Conservation (phyloP, 2,113 vertebrate species). For the Corvus moneduloides region DNA sequence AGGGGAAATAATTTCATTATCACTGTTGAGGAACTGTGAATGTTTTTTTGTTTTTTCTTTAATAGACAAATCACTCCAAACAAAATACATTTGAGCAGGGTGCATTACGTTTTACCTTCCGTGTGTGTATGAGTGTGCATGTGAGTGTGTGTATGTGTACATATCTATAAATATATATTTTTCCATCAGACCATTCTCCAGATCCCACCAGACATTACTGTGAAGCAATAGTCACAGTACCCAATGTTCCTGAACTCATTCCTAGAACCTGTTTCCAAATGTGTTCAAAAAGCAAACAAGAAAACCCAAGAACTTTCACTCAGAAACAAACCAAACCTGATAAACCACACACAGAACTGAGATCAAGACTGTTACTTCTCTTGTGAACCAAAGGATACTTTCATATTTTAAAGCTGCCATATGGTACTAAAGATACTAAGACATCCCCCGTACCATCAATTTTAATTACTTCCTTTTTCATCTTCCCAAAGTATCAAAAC, state of each 20-base stretch:
- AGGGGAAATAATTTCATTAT: constrained; percentile 77
- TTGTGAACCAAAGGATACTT: constrained; percentile 72
- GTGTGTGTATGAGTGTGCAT: background rate
- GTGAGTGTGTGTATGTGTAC: constrained; percentile 29
- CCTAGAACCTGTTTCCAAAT: constrained; percentile 24
- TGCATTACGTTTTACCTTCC: constrained; percentile 60
- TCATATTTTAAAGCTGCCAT: constrained; percentile 65
- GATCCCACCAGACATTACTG: constrained; percentile 22
- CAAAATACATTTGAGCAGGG: constrained; percentile 72
- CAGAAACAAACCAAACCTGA: background rate
- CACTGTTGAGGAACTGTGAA: constrained; percentile 77
- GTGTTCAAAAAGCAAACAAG: background rate
- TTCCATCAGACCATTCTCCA: constrained; percentile 14
- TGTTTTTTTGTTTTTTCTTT: constrained; percentile 55
- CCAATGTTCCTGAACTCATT: constrained; percentile 21
- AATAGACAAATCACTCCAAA: constrained; percentile 79
- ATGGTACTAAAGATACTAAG: constrained; percentile 72
- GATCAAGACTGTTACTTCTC: constrained; percentile 54
- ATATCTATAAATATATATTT: constrained; percentile 44
- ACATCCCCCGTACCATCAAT: constrained; percentile 39
- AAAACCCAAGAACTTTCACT: background rate
- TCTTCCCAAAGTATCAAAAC: background rate
- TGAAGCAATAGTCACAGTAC: constrained; percentile 51
- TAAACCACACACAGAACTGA: background rate
- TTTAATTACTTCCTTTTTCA: constrained; percentile 10